Evolutionary conservation across 2,797 vertebrate genomes (phyloP), one percentile per base, ranked within the genome.

Genomic region (Trematomus bernacchii): DNA sequence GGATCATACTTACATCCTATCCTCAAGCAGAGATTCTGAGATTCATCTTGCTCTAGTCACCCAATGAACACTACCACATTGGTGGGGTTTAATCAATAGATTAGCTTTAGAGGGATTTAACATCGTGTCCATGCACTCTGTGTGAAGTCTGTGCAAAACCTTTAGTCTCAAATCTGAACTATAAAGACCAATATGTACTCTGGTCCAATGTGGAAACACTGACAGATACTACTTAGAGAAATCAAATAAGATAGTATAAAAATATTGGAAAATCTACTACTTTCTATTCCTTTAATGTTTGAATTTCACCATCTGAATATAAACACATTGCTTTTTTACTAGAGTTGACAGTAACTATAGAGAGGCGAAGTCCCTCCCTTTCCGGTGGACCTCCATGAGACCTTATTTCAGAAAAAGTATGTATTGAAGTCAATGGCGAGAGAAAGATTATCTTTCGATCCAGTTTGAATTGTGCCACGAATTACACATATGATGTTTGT

Each of bases 21-120:
- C 97, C 97, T 96, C 95, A 99, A 99, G 98, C 97, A 88, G 87
- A 90, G 84, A 87, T 87, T 98, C 96, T 96, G 96, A 97, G 97
- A 97, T 99, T 99, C 97, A 99, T 99, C 98, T 99, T 97, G 97
- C 96, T 98, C 98, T 99, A 99, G 97, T 98, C 98, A 99, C 97
- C 97, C 98, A 98, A 98, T 99, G 98, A 99, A 97, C 96, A 99
- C 98, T 99, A 99, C 97, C 97, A 98, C 97, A 99, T 99, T 97
- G 98, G 97, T 98, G 97, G 97, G 97, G 97, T 97, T 99, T 98
- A 99, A 99, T 99, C 96, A 99, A 99, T 97, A 99, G 97, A 99
- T 99, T 98, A 99, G 97, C 97, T 99, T 99, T 95, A 95, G 94
- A 96, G 96, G 96, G 96, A 97, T 92, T 96, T 97, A 95, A 98